phyloP scores from a whole-genome alignment of 2,797 vertebrate genomes.

The Dipus sagitta region DNA sequence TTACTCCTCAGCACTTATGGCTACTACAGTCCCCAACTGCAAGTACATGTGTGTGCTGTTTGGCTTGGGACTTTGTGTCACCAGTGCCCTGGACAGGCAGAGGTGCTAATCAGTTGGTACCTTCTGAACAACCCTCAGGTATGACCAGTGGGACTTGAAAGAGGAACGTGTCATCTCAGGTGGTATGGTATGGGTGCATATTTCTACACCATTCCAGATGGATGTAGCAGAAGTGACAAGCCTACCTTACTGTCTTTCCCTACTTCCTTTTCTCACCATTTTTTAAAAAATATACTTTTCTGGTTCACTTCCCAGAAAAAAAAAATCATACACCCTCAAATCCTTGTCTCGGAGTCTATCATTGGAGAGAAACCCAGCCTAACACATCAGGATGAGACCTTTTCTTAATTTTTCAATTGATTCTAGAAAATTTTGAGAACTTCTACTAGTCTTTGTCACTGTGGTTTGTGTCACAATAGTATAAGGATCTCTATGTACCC shows the following conservation, averaged over 20 bases:
- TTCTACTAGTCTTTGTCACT: background rate
- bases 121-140: background rate
- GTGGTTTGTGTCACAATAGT: background rate
- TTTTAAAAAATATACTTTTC: background rate
- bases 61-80: background rate
- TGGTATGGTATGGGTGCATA: background rate
- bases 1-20: too few species aligned
- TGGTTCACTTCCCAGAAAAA: background rate
- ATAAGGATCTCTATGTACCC: background rate
- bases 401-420: background rate
- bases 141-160: background rate
- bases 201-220: background rate
- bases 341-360: background rate
- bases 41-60: background rate
- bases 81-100: background rate
- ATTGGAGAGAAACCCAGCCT: background rate
- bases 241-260: background rate
- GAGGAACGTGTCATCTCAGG: accelerated
- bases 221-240: background rate
- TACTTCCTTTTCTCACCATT: background rate
- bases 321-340: background rate
- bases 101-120: background rate
- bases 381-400: background rate
- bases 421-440: background rate
- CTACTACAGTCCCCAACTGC: background rate